A percentile compares a stretch with the other conserved stretches of the same genome.
Conservation (phyloP, 2,113 vertebrate species). For the Myocastor coypus region DNA sequence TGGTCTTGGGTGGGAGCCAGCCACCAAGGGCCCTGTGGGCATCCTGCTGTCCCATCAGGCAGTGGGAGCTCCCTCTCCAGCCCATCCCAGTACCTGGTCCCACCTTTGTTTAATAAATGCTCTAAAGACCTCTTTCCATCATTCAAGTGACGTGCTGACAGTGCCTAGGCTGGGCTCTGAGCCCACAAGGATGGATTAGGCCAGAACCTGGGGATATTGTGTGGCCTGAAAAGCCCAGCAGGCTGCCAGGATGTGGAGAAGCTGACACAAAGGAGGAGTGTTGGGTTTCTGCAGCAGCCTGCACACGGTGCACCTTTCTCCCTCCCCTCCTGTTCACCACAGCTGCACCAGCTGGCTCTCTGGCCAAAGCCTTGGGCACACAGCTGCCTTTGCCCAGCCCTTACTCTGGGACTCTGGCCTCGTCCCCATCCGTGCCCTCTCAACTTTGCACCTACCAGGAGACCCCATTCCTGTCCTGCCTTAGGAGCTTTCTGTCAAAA, state of each 20-base stretch:
- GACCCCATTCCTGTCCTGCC: neutral
- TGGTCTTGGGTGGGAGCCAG: neutral
- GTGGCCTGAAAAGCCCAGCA: neutral
- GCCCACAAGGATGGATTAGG: neutral
- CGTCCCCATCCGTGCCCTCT: neutral
- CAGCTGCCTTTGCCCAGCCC: neutral
- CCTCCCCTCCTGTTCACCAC: neutral
- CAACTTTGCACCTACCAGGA: neutral
- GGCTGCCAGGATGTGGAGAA: neutral
- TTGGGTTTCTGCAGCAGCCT: neutral
- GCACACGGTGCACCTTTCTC: accelerated
- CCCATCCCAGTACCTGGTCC: neutral
- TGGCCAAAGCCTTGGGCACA: neutral
- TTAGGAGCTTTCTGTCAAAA: neutral
- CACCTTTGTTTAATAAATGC: slow-evolving; percentile 68
- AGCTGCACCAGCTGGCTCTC: neutral
- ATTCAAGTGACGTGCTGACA: neutral
- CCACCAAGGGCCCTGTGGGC: neutral
- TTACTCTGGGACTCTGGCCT: neutral
- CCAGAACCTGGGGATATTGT: neutral
- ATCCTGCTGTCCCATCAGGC: slow-evolving; percentile 21
- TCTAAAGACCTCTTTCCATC: slow-evolving; percentile 31
- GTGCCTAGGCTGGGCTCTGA: neutral
- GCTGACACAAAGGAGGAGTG: neutral
- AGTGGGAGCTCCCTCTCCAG: neutral